Base-by-base conservation (phyloP, 2,888 invertebrate species). In the Julus scandinavius region DNA sequence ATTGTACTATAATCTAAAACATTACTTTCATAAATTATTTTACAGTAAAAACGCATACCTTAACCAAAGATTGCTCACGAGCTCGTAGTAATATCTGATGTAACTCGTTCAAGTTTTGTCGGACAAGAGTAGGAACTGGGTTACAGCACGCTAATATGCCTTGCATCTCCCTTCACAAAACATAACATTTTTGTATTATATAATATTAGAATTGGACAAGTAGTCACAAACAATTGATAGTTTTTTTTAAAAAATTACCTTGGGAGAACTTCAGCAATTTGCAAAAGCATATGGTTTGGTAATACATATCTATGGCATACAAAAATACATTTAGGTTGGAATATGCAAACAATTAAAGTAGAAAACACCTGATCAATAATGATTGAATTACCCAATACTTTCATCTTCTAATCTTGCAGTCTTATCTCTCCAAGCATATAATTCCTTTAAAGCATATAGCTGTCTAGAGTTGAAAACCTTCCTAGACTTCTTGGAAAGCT, bases 201-300 rank as follows among this genome's bases (percentile, higher is more conserved):
- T 87, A 87, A 50, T 87, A 11, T 13, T 17, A 50, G 41, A n/a
- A 72, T 0, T 83, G 38, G 85, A 84, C 54, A 40, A 29, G 29
- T 29, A 29, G 29, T 29, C 29, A 50, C 49, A 38, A 20, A 63
- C 41, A 54, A 17, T 84, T 58, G 84, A 87, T 86, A 15, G 4
- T 38, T 49, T 38, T 41, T 83, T 38, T 1, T 45, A 17, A 54
- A 83, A 54, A 54, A 54, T 1, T 89, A 92, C 91, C 90, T 94
- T 0, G 98, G 99, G 89, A 99, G 92, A 38, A 94, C 94, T 92
- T 98, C 97, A 0, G 97, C 95, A 89, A 99, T 96, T 91, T 97
- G 95, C 88, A 99, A 92, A 93, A 99, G 92, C 98, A 98, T 98
- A 92, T 99, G 98, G 93, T 98, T 98, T 0, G 99, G 99, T 89